Conservation (phyloP, 2,797 vertebrate genomes). For the Acomys russatus region DNA sequence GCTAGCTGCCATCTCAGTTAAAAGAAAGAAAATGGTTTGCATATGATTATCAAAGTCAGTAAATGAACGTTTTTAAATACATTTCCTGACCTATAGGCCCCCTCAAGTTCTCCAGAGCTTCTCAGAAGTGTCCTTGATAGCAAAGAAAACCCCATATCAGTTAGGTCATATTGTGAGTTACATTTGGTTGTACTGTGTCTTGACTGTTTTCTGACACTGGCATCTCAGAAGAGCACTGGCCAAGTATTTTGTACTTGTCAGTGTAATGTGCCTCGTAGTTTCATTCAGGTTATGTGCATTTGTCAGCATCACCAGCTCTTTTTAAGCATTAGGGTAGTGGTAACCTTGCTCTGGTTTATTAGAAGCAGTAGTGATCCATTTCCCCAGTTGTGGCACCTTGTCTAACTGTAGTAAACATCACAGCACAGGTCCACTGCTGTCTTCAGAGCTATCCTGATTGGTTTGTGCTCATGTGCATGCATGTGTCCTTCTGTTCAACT, state of each 20-base stretch:
- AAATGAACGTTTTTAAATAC: background rate
- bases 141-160: background rate
- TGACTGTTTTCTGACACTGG: background rate
- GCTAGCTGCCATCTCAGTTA: background rate
- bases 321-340: background rate
- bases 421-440: background rate
- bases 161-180: background rate
- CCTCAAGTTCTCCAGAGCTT: slow-evolving; percentile 10
- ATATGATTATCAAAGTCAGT: slow-evolving; percentile 15
- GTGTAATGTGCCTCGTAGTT: background rate
- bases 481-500: background rate
- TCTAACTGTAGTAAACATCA: background rate
- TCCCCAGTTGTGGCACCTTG: background rate
- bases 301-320: background rate
- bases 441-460: background rate
- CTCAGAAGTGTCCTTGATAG: background rate
- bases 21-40: background rate
- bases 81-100: slow-evolving; percentile 33
- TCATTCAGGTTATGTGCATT: background rate
- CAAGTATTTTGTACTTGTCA: slow-evolving; percentile 10
- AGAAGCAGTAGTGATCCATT: background rate
- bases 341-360: background rate
- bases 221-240: background rate
- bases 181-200: background rate
- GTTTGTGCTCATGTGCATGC: background rate